Conservation (phyloP, 1,140 invertebrate genomes). For the Caenorhabditis inopinata region DNA sequence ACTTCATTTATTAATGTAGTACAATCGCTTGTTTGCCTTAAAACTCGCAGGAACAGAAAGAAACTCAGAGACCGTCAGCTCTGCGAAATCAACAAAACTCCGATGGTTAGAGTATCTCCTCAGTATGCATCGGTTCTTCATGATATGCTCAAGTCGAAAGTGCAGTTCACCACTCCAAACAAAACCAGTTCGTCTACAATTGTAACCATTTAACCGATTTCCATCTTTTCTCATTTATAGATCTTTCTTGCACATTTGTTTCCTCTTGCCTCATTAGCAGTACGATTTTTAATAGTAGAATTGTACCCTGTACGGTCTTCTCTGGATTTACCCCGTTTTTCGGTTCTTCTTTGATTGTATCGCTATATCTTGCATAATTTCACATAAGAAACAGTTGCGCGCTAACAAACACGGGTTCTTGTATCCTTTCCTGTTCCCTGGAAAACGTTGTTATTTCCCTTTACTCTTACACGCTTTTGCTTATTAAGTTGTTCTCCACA, state of each 20-base stretch:
- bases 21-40: too few species aligned
- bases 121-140: not conserved
- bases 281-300: not conserved
- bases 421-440: not conserved
- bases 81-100: constrained; percentile 6
- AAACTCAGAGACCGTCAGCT: constrained; percentile 11
- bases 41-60: too few species aligned
- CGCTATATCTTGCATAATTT: not conserved
- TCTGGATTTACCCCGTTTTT: not conserved
- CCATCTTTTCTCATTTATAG: not conserved
- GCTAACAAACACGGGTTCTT: not conserved
- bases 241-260: not conserved
- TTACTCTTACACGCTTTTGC: too few species aligned
- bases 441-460: not conserved
- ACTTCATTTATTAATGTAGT: too few species aligned
- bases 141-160: not conserved
- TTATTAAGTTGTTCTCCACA: not conserved
- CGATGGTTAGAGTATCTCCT: not conserved
- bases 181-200: not conserved
- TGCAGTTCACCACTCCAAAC: not conserved
- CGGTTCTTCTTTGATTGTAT: not conserved
- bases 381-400: not conserved
- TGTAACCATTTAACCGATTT: not conserved
- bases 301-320: not conserved
- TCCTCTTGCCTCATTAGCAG: not conserved